A percentile compares a stretch with the other conserved stretches of the same genome.
Evolutionary conservation across 92 coral and sea anemone species (phyloP).

Genomic region (Porites rus): DNA sequence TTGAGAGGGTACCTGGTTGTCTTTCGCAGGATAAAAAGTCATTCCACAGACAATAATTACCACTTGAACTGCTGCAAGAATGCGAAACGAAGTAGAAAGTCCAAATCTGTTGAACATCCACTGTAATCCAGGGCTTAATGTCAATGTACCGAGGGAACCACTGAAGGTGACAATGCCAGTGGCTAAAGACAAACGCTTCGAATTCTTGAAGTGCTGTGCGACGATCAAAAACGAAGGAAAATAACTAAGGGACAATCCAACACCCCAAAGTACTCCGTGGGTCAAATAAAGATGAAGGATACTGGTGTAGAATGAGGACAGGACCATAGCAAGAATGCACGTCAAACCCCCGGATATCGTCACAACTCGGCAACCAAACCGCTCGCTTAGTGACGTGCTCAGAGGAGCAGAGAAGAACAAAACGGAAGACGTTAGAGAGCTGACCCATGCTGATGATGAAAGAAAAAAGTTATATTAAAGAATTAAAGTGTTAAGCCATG

Average conservation of each 20-base stretch:
- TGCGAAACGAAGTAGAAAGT: slow-evolving; percentile 39
- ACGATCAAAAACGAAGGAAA: slow-evolving; percentile 44
- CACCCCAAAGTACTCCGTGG: slow-evolving; percentile 60
- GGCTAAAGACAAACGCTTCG: slow-evolving; percentile 48
- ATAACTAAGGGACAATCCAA: slow-evolving; percentile 58
- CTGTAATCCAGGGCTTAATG: slow-evolving; percentile 47
- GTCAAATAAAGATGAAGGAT: slow-evolving; percentile 41
- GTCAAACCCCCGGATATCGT: slow-evolving; percentile 42
- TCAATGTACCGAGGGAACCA: slow-evolving; percentile 48
- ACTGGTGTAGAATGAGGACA: slow-evolving; percentile 54
- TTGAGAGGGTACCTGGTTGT: neutral
- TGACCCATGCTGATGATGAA: slow-evolving; percentile 55
- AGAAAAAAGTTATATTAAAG: neutral
- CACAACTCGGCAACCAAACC: slow-evolving; percentile 52
- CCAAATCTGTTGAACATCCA: slow-evolving; percentile 38
- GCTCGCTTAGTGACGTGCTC: slow-evolving; percentile 53
- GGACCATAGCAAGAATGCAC: slow-evolving; percentile 41
- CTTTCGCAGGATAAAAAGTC: slow-evolving; percentile 30
- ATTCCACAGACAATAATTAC: slow-evolving; percentile 34
- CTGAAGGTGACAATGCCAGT: slow-evolving; percentile 50
- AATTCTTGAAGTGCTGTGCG: slow-evolving; percentile 4
- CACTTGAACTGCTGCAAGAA: slow-evolving; percentile 38
- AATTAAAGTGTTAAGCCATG: no score
- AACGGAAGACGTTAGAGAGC: slow-evolving; percentile 45
- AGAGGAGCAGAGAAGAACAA: slow-evolving; percentile 51